Conservation (phyloP, 2,797 vertebrate species). For the Myoxocephalus aenaeus region DNA sequence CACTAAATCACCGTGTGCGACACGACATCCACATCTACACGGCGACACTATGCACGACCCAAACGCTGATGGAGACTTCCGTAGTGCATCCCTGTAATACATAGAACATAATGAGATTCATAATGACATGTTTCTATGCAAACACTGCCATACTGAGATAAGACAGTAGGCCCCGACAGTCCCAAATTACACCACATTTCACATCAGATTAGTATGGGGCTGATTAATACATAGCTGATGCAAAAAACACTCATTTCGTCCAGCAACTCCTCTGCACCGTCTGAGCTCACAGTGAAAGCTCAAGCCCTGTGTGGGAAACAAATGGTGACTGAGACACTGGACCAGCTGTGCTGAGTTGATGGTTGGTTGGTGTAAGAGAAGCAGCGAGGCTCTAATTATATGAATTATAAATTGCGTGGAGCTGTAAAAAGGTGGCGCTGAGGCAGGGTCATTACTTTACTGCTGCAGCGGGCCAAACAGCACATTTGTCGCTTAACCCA, state of each 20-base stretch:
- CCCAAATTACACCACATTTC: not conserved
- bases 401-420: conserved; percentile 49
- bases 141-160: not conserved
- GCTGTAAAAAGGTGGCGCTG: conserved; percentile 22
- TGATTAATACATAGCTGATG: not conserved
- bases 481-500: conserved; percentile 58
- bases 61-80: conserved; percentile 19
- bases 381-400: conserved; percentile 34
- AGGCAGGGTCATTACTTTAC: conserved; percentile 57
- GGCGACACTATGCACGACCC: conserved; percentile 14
- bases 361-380: conserved; percentile 14
- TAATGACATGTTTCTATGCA: conserved; percentile 5
- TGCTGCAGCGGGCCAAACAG: conserved; percentile 36
- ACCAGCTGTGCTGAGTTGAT: not conserved
- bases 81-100: conserved; percentile 20
- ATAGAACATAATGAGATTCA: not conserved
- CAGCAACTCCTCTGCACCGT: not conserved
- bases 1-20: conserved; percentile 24
- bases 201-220: not conserved
- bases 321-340: not conserved
- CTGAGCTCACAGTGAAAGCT: conserved; percentile 9
- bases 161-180: not conserved
- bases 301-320: not conserved
- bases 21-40: conserved; percentile 27
- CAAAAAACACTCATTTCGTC: not conserved